These are phyloP conservation scores for Drosophila kurseongensis DNA, from an alignment of 1,140 invertebrate species.

Conservation along the genomic window DNA sequence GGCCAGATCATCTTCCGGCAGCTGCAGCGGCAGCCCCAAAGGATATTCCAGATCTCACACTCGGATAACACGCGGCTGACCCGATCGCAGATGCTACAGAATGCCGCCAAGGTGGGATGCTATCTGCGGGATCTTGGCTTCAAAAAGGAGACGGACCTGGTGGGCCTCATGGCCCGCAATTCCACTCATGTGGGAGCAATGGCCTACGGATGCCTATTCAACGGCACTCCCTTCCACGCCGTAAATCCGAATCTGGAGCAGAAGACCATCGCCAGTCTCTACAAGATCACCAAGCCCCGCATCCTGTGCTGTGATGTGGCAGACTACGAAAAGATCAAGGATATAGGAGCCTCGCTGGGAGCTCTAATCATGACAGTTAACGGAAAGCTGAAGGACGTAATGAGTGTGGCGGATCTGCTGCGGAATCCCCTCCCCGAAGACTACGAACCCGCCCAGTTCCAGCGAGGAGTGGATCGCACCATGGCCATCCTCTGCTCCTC, in stretches of 20 bases:
- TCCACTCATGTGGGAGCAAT: conserved; percentile 65
- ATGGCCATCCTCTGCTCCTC: conserved; percentile 86
- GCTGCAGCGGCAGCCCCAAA: conserved; percentile 58
- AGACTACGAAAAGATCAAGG: conserved; percentile 55
- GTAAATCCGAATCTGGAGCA: conserved; percentile 63
- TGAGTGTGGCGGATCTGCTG: conserved; percentile 56
- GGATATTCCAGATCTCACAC: conserved; percentile 71
- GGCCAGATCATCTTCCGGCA: conserved; percentile 65
- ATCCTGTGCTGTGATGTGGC: conserved; percentile 75
- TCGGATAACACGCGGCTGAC: conserved; percentile 70
- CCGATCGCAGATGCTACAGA: conserved; percentile 56
- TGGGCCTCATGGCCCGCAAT: conserved; percentile 69
- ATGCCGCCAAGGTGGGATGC: conserved; percentile 53
- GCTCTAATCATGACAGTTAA: conserved; percentile 54
- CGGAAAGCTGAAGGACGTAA: conserved; percentile 40
- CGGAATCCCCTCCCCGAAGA: conserved; percentile 46
- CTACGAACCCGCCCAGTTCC: conserved; percentile 49
- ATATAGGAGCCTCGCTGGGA: conserved; percentile 38
- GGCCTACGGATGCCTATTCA: conserved; percentile 73
- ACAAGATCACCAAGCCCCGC: conserved; percentile 63
- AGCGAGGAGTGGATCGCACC: conserved; percentile 64
- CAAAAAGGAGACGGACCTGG: conserved; percentile 57
- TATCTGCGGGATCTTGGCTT: conserved; percentile 54
- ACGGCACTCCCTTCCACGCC: conserved; percentile 77
- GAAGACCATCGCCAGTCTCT: conserved; percentile 66